Evolutionary conservation across 35 echinoderm and acorn worm genomes (phyloP).

Genomic region (Stichopus chloronotus): DNA sequence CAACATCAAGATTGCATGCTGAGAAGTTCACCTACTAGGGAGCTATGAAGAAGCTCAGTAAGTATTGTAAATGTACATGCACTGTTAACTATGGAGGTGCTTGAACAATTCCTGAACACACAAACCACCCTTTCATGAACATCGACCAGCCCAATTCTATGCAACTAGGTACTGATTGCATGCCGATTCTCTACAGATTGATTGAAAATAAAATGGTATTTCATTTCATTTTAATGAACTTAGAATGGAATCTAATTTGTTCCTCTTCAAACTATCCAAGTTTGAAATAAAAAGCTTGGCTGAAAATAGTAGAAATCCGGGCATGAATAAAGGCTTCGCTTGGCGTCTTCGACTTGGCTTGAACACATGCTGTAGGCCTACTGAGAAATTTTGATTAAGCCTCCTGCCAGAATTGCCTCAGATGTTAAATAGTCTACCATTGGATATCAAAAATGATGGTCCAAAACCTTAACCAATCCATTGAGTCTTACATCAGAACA

Average conservation of each 20-base stretch:
- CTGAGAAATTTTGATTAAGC: neutral
- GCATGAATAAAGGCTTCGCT: neutral
- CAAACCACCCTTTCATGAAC: neutral
- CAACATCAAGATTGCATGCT: no score
- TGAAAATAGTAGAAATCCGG: no score
- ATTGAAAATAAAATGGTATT: neutral
- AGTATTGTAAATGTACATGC: no score
- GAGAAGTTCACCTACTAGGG: no score
- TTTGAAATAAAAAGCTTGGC: neutral
- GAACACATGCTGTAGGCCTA: slow-evolving; percentile 1
- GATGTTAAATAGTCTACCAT: neutral
- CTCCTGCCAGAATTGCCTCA: neutral
- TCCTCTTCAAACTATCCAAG: neutral
- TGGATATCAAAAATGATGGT: neutral
- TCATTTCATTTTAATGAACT: no score
- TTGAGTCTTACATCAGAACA: neutral
- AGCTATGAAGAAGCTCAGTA: no score
- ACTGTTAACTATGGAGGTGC: no score
- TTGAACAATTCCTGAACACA: no score
- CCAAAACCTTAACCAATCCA: neutral
- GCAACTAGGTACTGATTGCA: neutral
- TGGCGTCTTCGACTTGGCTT: neutral
- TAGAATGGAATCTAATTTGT: neutral
- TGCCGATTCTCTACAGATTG: neutral
- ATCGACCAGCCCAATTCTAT: neutral